Percentiles rank a stretch among this genome's conserved stretches.
Conservation (phyloP, 2,888 invertebrate genomes). For the Steinernema hermaphroditum region DNA sequence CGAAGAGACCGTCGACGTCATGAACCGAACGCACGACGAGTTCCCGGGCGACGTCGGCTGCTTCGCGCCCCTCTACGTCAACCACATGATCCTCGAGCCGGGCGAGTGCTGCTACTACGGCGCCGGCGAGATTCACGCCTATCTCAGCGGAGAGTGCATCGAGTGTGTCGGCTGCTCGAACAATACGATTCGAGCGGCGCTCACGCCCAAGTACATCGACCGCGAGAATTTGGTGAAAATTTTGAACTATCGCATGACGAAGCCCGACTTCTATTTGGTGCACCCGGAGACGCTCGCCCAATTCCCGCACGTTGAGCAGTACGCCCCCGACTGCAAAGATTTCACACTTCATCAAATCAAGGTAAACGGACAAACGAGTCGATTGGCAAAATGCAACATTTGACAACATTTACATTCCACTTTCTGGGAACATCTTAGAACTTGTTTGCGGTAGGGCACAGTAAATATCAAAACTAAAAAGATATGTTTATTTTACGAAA, state of each 20-base stretch:
- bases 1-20: slow-evolving; percentile 58
- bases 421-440: too few species aligned
- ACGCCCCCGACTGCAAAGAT: slow-evolving; percentile 63
- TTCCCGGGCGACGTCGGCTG: slow-evolving; percentile 91
- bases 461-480: too few species aligned
- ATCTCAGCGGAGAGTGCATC: slow-evolving; percentile 91
- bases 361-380: too few species aligned
- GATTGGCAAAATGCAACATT: too few species aligned
- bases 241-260: slow-evolving; percentile 75
- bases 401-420: too few species aligned
- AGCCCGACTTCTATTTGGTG: slow-evolving; percentile 59
- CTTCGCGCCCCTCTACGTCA: slow-evolving; percentile 87
- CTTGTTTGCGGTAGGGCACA: too few species aligned
- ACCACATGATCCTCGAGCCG: slow-evolving; percentile 79
- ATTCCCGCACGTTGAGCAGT: slow-evolving; percentile 54
- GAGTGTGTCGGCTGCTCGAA: slow-evolving; percentile 99
- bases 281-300: slow-evolving; percentile 39
- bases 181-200: slow-evolving; percentile 92
- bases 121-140: slow-evolving; percentile 92
- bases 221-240: slow-evolving; percentile 81
- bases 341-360: slow-evolving; percentile 60
- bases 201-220: slow-evolving; percentile 92
- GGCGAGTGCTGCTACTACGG: slow-evolving; percentile 89
- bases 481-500: too few species aligned
- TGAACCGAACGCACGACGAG: slow-evolving; percentile 69